Evolutionary conservation across 2,888 invertebrate species (phyloP).

Genomic region (Limnephilus marmoratus): DNA sequence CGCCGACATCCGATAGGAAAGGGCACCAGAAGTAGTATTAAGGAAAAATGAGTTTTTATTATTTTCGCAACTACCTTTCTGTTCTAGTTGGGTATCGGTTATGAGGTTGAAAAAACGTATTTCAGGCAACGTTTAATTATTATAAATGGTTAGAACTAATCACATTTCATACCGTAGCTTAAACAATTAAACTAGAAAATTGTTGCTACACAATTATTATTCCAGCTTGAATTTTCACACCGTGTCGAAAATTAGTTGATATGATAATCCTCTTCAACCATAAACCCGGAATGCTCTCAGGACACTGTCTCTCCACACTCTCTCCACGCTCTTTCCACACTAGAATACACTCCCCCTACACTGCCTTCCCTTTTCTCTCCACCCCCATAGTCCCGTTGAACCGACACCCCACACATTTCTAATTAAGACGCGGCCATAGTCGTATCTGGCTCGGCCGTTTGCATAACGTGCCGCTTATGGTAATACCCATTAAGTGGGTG

Average conservation of each 20-base stretch:
- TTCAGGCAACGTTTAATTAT: neutral
- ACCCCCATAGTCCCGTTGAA: neutral
- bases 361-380: neutral
- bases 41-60: no score
- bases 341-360: neutral
- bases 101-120: neutral
- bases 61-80: neutral
- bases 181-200: neutral
- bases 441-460: conserved; percentile 54
- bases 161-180: neutral
- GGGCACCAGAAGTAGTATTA: no score
- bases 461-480: conserved; percentile 60
- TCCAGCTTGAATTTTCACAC: neutral
- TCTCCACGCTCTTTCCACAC: neutral
- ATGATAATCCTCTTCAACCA: conserved; percentile 1
- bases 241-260: conserved; percentile 4
- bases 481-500: conserved; percentile 42
- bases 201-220: neutral
- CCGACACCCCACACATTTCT: conserved; percentile 49
- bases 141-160: neutral
- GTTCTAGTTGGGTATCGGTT: neutral
- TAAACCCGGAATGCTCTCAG: neutral
- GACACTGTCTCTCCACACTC: conserved; percentile 8
- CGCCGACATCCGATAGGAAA: no score
- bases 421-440: conserved; percentile 62